These are phyloP conservation scores for Naso thynnoides DNA, from an alignment of 2,797 vertebrate genomes.

Conservation along the genomic window DNA sequence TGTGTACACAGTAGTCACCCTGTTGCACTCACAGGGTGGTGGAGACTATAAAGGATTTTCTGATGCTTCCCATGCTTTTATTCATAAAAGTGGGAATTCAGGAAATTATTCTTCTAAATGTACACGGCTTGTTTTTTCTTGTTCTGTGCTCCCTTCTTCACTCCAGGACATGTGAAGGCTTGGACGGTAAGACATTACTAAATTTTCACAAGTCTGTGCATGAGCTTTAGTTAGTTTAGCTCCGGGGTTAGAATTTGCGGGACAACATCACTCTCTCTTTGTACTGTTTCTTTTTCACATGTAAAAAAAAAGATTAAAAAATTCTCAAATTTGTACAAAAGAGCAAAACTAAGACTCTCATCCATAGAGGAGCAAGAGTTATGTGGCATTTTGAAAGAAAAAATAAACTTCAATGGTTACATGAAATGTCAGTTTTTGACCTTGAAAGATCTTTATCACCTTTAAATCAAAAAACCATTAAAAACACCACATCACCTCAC, in stretches of 20 bases:
- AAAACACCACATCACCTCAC: neutral
- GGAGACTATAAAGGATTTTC: slow-evolving; percentile 66
- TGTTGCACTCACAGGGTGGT: slow-evolving; percentile 43
- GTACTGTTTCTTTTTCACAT: neutral
- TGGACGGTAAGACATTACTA: slow-evolving; percentile 13
- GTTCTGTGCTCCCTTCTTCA: neutral
- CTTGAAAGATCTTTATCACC: neutral
- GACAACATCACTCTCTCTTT: neutral
- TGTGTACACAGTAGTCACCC: slow-evolving; percentile 54
- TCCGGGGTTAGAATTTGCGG: slow-evolving; percentile 20
- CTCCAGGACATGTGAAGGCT: neutral
- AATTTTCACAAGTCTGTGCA: neutral
- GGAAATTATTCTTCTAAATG: neutral
- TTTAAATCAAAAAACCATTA: neutral
- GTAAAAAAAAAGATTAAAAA: neutral
- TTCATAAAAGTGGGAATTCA: neutral
- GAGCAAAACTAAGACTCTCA: neutral
- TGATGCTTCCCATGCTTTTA: slow-evolving; percentile 46
- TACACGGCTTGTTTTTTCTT: neutral
- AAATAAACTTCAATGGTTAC: neutral
- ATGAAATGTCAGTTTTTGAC: neutral
- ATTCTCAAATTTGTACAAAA: neutral
- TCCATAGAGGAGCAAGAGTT: no score
- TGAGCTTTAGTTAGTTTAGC: neutral
- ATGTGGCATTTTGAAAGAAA: neutral